Percentiles rank a stretch among this genome's conserved stretches.
phyloP scores from a whole-genome alignment of 2,113 vertebrate genomes.

The Notothenia coriiceps region DNA sequence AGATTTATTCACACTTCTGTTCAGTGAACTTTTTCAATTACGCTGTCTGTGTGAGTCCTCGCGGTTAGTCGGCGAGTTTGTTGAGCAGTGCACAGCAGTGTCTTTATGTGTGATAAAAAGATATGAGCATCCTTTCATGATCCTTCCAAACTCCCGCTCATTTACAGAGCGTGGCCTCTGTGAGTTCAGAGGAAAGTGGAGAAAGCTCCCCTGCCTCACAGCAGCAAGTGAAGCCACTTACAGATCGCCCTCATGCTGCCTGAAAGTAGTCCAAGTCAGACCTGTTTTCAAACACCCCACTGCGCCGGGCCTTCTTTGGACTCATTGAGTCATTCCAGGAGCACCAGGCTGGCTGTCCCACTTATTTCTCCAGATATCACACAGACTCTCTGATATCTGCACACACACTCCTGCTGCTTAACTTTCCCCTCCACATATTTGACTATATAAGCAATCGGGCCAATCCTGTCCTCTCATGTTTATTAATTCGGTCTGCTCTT shows the following conservation, averaged over 20 bases:
- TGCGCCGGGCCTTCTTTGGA: slow-evolving; percentile 57
- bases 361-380: slow-evolving; percentile 71
- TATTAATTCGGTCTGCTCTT: slow-evolving; percentile 73
- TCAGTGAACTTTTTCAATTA: slow-evolving; percentile 42
- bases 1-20: slow-evolving; percentile 47
- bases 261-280: slow-evolving; percentile 73
- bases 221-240: slow-evolving; percentile 54
- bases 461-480: slow-evolving; percentile 75
- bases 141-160: slow-evolving; percentile 44
- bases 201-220: slow-evolving; percentile 48
- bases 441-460: slow-evolving; percentile 67
- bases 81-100: not conserved
- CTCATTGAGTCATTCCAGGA: slow-evolving; percentile 73
- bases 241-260: slow-evolving; percentile 61
- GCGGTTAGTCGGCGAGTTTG: slow-evolving; percentile 14
- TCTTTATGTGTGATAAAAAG: slow-evolving; percentile 56
- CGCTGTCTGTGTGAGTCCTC: not conserved
- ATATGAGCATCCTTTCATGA: slow-evolving; percentile 55
- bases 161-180: slow-evolving; percentile 52
- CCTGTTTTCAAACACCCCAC: slow-evolving; percentile 71
- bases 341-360: slow-evolving; percentile 69
- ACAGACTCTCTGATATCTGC: slow-evolving; percentile 67
- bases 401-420: slow-evolving; percentile 30
- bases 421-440: slow-evolving; percentile 47
- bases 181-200: slow-evolving; percentile 57